Conservation (phyloP, 2,113 vertebrate species). For the Chlamydotis undulata region DNA sequence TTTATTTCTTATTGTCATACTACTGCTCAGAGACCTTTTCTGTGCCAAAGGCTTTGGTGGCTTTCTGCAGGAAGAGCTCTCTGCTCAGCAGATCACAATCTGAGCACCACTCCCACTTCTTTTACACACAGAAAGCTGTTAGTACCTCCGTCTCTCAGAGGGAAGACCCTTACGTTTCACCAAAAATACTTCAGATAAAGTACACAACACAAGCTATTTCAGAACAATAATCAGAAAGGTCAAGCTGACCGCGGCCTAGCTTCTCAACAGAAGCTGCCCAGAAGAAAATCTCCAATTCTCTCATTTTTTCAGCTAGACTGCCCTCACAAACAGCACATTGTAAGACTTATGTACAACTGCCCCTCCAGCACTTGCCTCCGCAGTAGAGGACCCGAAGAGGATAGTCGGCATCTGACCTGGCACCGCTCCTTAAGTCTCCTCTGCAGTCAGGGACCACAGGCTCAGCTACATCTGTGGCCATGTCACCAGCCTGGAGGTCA, state of each 20-base stretch:
- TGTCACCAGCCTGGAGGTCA: slow-evolving; percentile 59
- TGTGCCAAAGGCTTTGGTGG: background rate
- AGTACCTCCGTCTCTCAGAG: background rate
- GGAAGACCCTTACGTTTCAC: background rate
- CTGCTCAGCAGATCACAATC: background rate
- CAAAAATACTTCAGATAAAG: background rate
- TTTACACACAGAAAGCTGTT: background rate
- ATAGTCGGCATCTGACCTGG: slow-evolving; percentile 78
- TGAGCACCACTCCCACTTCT: background rate
- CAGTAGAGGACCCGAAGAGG: slow-evolving; percentile 95
- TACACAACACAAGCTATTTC: background rate
- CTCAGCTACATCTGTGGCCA: slow-evolving; percentile 86
- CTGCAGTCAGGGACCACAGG: slow-evolving; percentile 83
- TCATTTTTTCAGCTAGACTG: background rate
- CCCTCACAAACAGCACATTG: background rate
- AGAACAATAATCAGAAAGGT: background rate
- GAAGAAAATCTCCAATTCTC: background rate
- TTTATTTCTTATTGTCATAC: background rate
- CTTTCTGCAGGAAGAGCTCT: background rate
- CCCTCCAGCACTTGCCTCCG: slow-evolving; percentile 84
- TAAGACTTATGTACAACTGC: background rate
- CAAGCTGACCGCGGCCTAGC: background rate
- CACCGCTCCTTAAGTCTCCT: slow-evolving; percentile 76
- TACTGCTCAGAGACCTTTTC: background rate
- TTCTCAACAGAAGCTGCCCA: background rate